phyloP scores from a whole-genome alignment of 2,888 invertebrate species.

The Enchytraeus crypticus region DNA sequence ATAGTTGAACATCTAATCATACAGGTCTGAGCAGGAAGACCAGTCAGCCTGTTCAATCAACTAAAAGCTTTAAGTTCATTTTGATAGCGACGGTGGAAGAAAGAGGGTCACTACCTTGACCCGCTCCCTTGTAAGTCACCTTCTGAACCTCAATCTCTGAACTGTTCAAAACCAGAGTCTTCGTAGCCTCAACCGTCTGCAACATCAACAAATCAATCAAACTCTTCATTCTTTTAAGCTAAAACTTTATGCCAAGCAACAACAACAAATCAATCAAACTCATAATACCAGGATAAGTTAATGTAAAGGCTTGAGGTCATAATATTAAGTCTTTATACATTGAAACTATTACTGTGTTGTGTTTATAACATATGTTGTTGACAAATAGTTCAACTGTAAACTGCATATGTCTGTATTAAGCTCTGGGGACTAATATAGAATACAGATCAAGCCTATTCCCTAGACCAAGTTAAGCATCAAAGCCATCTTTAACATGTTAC shows the following conservation, averaged over 20 bases:
- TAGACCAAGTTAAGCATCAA: no score
- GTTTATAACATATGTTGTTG: no score
- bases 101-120: constrained; percentile 23
- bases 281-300: not conserved
- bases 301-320: not conserved
- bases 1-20: not conserved
- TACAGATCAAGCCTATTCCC: no score
- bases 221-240: no score
- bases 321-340: not conserved
- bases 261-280: not conserved
- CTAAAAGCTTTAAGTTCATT: no score
- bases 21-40: not conserved
- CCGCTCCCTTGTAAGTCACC: constrained; percentile 43
- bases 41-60: no score
- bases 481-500: no score
- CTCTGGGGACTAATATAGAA: no score
- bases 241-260: no score
- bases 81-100: no score
- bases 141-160: constrained; percentile 64
- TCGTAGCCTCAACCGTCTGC: not conserved
- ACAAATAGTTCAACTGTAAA: no score
- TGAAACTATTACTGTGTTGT: not conserved
- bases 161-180: constrained; percentile 63
- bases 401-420: no score
- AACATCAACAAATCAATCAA: not conserved